Base-by-base conservation (phyloP, 2,797 vertebrate species). In the Protonibea diacanthus region DNA sequence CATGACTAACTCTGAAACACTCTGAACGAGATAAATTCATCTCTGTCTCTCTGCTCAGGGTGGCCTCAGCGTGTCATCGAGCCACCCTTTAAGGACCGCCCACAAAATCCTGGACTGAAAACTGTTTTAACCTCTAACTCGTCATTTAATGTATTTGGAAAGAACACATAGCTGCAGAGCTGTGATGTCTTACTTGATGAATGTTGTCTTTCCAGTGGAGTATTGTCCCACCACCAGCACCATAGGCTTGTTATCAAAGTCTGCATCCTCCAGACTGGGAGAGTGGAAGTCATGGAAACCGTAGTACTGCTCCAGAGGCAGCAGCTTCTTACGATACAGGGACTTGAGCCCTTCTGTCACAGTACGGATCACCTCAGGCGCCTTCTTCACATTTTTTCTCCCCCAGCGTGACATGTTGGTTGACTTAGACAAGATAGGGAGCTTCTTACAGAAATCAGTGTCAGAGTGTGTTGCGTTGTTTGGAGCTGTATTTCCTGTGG, bases 211-310 rank as follows among this genome's bases (percentile, higher is more conserved):
- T 48, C 97, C 97, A 0, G 97, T 98, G 63, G 97, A 98, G 78
- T 98, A 99, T 81, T 98, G 97, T 5, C 97, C 97, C 9, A 97
- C 96, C 74, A 99, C 97, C 86, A 99, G 90, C 78, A 99, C 97
- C 97, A 99, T 99, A 1, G 97, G 97, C 80, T 99, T 99, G 86
- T 96, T 97, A 18, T 97, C 96, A 2, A 98, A 99, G 86, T 99
- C 97, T 0, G 97, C 97, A 1, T 97, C 97, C 71, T 98, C 97
- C 86, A 98, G 85, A 18, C 96, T 93, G 0, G 94, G 93, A 0
- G 97, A 98, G 86, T 98, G 97, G 92, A 99, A 99, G 81, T 97
- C 94, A 0, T 97, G 96, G 55, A 98, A 99, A 5, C 95, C 92
- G 14, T 97, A 98, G n/a, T 94, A 95, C 69, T 98, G 95, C 87